A percentile compares a stretch with the other conserved stretches of the same genome.
These are phyloP conservation scores for Silvanus unidentatus DNA, from an alignment of 2,888 invertebrate genomes.

Conservation along the genomic window DNA sequence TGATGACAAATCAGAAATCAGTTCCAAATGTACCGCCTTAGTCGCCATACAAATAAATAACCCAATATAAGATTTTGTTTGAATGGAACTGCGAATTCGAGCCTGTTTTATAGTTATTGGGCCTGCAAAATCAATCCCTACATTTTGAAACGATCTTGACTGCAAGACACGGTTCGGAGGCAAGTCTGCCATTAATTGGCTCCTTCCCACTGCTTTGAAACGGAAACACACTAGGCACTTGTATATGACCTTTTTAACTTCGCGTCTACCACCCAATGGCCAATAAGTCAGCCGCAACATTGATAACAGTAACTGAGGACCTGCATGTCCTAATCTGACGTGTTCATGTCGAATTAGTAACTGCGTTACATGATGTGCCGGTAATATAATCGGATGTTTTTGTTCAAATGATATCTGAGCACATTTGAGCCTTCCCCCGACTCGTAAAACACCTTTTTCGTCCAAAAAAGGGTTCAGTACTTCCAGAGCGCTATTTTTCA, in stretches of 20 bases:
- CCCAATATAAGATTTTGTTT: conserved; percentile 10
- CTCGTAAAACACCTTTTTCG: conserved; percentile 6
- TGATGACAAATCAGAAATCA: conserved; percentile 8
- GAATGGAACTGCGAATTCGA: background rate
- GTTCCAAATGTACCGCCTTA: conserved; percentile 12
- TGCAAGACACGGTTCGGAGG: conserved; percentile 5
- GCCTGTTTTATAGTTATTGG: conserved; percentile 7
- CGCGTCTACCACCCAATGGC: conserved; percentile 1
- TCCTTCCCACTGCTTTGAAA: background rate
- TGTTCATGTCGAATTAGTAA: conserved; percentile 4
- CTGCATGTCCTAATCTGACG: conserved; percentile 1
- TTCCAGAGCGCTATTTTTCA: background rate
- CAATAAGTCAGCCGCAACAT: conserved; percentile 6
- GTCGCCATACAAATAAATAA: conserved; percentile 10
- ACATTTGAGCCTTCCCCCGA: conserved; percentile 5
- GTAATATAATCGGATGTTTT: conserved; percentile 8
- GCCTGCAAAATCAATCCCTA: conserved; percentile 14
- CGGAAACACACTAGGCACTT: conserved; percentile 7
- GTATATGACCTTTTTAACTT: background rate
- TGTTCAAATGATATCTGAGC: background rate
- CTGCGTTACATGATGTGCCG: conserved; percentile 2
- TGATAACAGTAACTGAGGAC: background rate
- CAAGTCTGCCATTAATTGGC: conserved; percentile 7
- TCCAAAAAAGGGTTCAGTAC: conserved; percentile 9
- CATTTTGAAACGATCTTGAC: conserved; percentile 4